phyloP scores from a whole-genome alignment of 1,140 invertebrate genomes.

The Ooceraea biroi region DNA sequence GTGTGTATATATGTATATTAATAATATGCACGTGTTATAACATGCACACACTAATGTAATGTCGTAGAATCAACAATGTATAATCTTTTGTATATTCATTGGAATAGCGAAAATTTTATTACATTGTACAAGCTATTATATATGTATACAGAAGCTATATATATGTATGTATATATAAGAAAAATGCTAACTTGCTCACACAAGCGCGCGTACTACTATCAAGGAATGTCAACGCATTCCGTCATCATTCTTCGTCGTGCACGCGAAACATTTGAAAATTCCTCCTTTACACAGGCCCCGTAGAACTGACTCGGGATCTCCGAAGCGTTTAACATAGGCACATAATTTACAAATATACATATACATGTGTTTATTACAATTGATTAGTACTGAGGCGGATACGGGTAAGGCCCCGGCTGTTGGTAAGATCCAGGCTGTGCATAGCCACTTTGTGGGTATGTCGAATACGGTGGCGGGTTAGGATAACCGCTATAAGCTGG shows the following conservation, averaged over 20 bases:
- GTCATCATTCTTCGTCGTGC: background rate
- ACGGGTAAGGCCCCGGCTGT: slow-evolving; percentile 69
- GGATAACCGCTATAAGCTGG: slow-evolving; percentile 79
- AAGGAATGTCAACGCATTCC: slow-evolving; percentile 28
- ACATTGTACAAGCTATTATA: background rate
- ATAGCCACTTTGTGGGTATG: slow-evolving; percentile 72
- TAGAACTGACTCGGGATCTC: background rate
- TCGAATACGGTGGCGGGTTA: slow-evolving; percentile 80
- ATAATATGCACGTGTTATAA: slow-evolving; percentile 6
- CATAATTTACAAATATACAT: background rate
- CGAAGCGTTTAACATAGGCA: background rate
- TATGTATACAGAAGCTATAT: background rate
- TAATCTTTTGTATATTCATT: slow-evolving; percentile 17
- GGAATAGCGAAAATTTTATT: background rate
- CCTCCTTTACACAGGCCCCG: background rate
- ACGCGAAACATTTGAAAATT: slow-evolving; percentile 1
- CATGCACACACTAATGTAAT: background rate
- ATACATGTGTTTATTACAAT: slow-evolving; percentile 24
- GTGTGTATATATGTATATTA: slow-evolving; percentile 23
- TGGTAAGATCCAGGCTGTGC: slow-evolving; percentile 69
- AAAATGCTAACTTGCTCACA: background rate
- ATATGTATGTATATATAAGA: slow-evolving; percentile 1
- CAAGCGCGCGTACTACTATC: background rate
- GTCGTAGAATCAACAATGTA: background rate
- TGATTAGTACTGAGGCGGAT: slow-evolving; percentile 70